Base-by-base conservation (phyloP, 2,113 vertebrate genomes). In the Fregata magnificens region DNA sequence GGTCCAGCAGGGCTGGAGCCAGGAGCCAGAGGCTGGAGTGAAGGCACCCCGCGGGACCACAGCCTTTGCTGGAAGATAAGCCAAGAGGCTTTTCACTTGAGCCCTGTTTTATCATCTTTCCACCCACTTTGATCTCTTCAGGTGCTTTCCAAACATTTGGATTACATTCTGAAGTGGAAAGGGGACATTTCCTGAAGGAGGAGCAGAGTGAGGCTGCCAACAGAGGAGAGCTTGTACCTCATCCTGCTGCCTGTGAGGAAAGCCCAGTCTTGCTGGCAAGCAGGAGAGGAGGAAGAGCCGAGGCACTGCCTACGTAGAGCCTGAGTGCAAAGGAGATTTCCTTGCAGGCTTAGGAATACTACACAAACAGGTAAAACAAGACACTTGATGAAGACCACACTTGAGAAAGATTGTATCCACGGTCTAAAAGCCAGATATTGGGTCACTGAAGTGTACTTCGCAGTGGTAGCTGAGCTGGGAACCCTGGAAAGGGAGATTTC, bases 231-330 rank as follows among this genome's bases (percentile, higher is more conserved):
- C 45, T 81, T 10, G 59, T 79, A 11, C 13, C 31, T 87, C 31
- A 15, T 31, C 38, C 31, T 50, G 47, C 40, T 0, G 4, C 18
- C 29, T 21, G 9, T 0, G 2, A 21, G 49, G 38, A 49, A 53
- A 63, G 55, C 50, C 67, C 0, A 0, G 13, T n/a, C 29, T 50
- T 61, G 63, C 56, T 52, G 81, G 55, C 9, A 16, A 65, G 49
- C 36, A 18, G 5, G 40, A 55, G 31, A 36, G 62, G n/a, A 70
- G 49, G 38, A 70, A 80, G 31, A 50, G 38, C 22, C 0, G 3
- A 70, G 45, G 36, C 1, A 0, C 49, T 59, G 86, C 40, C 25
- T 2, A 0, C 3, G 34, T 4, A 10, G 28, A 31, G 40, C 53
- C 25, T 50, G 49, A 38, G 47, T 11, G 66, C 67, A 28, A 31